These are phyloP conservation scores for Leptoclinus maculatus DNA, from an alignment of 2,797 vertebrate species.

Conservation along the genomic window DNA sequence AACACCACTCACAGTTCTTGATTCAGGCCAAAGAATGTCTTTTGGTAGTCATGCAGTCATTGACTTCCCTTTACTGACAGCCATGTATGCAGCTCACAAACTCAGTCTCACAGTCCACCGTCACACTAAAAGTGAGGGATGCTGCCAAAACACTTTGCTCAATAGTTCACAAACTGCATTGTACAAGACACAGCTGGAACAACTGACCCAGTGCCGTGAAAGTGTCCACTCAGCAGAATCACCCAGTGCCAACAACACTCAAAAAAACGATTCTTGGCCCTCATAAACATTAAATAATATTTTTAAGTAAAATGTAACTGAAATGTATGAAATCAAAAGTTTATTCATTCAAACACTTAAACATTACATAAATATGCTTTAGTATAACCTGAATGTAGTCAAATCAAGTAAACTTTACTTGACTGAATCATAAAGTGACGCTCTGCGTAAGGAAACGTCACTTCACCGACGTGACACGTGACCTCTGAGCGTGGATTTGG, in stretches of 20 bases:
- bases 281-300: no score
- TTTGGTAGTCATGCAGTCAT: not conserved
- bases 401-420: no score
- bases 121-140: not conserved
- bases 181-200: conserved; percentile 22
- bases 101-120: not conserved
- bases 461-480: no score
- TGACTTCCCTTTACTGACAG: not conserved
- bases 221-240: conserved; percentile 42
- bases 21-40: not conserved
- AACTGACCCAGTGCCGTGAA: conserved; percentile 19
- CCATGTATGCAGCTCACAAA: not conserved
- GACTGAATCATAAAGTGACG: no score
- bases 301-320: no score
- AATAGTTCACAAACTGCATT: conserved; percentile 14
- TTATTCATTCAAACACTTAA: no score
- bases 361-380: no score
- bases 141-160: conserved; percentile 16
- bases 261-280: no score
- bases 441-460: no score
- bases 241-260: conserved; percentile 20
- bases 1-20: not conserved
- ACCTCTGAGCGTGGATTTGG: no score
- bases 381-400: no score
- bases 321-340: no score